Conservation (phyloP, 2,113 vertebrate species). For the Sinocyclocheilus maitianheensis region DNA sequence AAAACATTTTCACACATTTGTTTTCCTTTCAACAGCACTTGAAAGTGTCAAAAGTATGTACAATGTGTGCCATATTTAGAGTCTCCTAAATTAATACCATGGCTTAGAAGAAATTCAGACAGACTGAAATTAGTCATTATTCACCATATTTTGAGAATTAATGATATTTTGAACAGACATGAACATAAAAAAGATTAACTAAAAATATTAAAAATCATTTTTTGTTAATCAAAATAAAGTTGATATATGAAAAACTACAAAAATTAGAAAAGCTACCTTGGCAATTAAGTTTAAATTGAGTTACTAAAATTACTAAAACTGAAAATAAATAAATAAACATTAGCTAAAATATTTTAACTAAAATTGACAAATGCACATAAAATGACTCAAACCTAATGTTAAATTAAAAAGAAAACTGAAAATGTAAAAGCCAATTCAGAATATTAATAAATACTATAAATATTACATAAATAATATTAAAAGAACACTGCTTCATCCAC, state of each 20-base stretch:
- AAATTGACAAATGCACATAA: neutral
- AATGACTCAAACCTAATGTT: no score
- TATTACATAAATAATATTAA: neutral
- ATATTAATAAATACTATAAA: neutral
- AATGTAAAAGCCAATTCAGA: neutral
- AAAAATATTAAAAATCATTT: neutral
- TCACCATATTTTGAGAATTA: neutral
- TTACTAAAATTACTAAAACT: neutral
- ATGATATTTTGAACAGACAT: neutral
- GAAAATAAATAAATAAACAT: neutral
- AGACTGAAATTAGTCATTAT: neutral
- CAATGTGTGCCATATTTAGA: neutral
- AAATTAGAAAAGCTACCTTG: no score
- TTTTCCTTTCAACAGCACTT: neutral
- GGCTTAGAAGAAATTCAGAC: neutral
- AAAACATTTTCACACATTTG: neutral
- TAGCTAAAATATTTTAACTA: neutral
- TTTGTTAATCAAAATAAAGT: neutral
- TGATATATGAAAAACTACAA: neutral
- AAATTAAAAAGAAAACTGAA: neutral
- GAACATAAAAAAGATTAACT: neutral
- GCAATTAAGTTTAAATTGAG: neutral
- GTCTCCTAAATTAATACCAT: neutral
- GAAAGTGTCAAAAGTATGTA: neutral
- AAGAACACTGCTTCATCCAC: neutral